Evolutionary conservation across 2,888 invertebrate species (phyloP), one percentile per base, ranked within the genome.

Genomic region (Aspidiotus rigidus): DNA sequence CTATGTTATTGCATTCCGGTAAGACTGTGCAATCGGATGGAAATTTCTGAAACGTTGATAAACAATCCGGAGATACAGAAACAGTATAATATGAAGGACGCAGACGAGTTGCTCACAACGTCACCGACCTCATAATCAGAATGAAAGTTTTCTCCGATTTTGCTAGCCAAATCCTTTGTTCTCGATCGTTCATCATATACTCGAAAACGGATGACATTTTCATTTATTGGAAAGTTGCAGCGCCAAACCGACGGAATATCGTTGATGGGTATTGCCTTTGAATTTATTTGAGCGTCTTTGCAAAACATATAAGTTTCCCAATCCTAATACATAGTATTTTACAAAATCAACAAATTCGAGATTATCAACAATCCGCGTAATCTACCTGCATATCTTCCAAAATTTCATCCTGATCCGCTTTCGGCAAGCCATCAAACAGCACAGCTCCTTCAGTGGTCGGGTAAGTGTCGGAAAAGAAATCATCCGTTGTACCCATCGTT

Each of bases 261-360:
- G 13, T 10, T 28, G 9, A 10, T 39, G 2, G 39, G 7, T 7
- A 39, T 39, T 15, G 6, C 8, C 44, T 53, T 59, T 49, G 42
- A 49, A 3, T 8, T 44, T 64, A 41, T 57, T 44, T 59, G 56
- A 49, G 59, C 15, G 59, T 67, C 67, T 53, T 67, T 67, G 17
- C 67, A 67, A 15, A 16, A 60, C 67, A 67, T 67, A 40, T 67
- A 67, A 1, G 7, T 28, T 60, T 67, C 67, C 67, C 67, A 67
- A 59, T 67, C 67, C 67, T 67, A 16, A 16, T 53, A 56, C 10
- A 56, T 49, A n/a, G n/a, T 13, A 49, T 3, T 49, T 11, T 49
- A 11, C 11, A 49, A 3, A 49, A 49, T 11, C 49, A 49, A 13
- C n/a, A 49, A 49, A 49, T 13, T 49, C 28, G 5, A 49, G 6